These are phyloP conservation scores for Pycnomerus fuliginosus DNA, from an alignment of 2,888 invertebrate species.

Conservation along the genomic window DNA sequence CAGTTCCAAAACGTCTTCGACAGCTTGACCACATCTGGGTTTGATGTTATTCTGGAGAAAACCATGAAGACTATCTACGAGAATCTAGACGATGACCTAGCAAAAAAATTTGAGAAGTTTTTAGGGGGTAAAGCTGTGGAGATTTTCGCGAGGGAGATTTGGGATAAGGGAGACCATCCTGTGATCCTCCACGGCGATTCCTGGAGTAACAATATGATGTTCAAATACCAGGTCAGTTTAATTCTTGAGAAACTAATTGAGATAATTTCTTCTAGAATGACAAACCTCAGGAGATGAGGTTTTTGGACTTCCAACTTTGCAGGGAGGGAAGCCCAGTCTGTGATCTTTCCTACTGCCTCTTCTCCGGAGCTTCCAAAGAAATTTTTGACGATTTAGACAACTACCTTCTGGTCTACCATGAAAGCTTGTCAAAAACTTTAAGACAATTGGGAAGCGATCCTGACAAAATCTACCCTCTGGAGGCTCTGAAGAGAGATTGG, in stretches of 20 bases:
- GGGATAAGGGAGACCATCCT: neutral
- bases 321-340: constrained; percentile 32
- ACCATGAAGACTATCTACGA: neutral
- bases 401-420: constrained; percentile 34
- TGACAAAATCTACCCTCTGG: constrained; percentile 27
- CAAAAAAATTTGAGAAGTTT: neutral
- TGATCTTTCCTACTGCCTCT: constrained; percentile 39
- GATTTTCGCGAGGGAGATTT: too few species aligned
- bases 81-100: neutral
- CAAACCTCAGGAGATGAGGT: too few species aligned
- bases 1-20: neutral
- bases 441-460: constrained; percentile 27
- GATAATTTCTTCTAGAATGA: too few species aligned
- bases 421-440: constrained; percentile 29
- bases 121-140: too few species aligned
- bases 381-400: constrained; percentile 32
- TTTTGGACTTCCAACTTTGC: constrained; percentile 39
- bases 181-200: neutral
- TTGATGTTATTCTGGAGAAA: constrained; percentile 3
- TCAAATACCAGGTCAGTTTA: constrained; percentile 22
- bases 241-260: too few species aligned
- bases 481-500: constrained; percentile 34
- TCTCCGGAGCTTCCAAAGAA: constrained; percentile 29
- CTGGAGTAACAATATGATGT: neutral
- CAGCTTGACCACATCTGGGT: too few species aligned